These are phyloP conservation scores for Bos indicus DNA, from an alignment of 2,113 vertebrate species.

Conservation along the genomic window DNA sequence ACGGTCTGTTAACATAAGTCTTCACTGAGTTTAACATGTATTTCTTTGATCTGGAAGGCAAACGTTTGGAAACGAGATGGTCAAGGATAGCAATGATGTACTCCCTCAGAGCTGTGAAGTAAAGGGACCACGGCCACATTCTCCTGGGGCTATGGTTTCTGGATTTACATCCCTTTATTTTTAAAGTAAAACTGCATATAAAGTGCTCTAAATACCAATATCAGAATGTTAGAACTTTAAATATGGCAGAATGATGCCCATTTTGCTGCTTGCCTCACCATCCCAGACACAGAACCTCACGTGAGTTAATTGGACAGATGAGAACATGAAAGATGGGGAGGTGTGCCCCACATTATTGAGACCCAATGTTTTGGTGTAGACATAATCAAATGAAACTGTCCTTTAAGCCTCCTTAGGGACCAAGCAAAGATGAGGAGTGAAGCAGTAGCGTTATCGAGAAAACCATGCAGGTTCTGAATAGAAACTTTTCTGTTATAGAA, in stretches of 20 bases:
- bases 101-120: not conserved
- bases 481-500: slow-evolving; percentile 24
- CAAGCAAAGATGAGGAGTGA: not conserved
- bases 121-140: not conserved
- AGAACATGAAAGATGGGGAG: not conserved
- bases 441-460: not conserved
- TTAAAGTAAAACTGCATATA: not conserved
- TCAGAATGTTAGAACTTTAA: slow-evolving; percentile 19
- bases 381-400: not conserved
- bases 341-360: not conserved
- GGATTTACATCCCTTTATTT: not conserved
- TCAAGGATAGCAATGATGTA: not conserved
- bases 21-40: not conserved
- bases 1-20: not conserved
- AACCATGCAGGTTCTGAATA: not conserved
- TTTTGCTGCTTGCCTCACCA: not conserved
- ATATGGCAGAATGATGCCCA: not conserved
- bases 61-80: slow-evolving; percentile 1
- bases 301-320: not conserved
- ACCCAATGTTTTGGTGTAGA: not conserved
- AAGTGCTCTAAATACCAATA: not conserved
- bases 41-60: not conserved
- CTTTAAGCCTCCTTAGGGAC: not conserved
- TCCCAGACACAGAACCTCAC: not conserved
- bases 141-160: not conserved